Evolutionary conservation across 2,113 vertebrate genomes (phyloP).

Genomic region (Dinomys branickii): DNA sequence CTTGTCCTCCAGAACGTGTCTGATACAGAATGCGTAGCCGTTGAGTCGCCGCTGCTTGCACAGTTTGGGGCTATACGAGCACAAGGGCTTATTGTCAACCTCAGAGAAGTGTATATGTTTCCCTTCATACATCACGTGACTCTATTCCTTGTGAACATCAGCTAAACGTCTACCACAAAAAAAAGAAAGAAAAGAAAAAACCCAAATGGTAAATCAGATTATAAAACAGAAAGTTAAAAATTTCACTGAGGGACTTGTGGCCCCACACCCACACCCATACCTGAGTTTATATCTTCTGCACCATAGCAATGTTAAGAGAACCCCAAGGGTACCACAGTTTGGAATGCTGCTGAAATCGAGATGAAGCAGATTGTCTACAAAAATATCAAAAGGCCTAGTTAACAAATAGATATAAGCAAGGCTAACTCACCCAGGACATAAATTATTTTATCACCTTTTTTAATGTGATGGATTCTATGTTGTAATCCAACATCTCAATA

Average conservation of each 20-base stretch:
- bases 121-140: constrained; percentile 99
- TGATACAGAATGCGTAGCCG: constrained; percentile 99
- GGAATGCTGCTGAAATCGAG: constrained; percentile 86
- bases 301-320: constrained; percentile 87
- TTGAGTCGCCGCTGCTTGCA: constrained; percentile 99
- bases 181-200: constrained; percentile 77
- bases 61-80: constrained; percentile 99
- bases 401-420: constrained; percentile 70
- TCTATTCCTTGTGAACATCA: constrained; percentile 99
- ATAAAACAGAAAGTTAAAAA: constrained; percentile 54
- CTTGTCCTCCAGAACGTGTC: constrained; percentile 99
- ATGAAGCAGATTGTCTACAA: constrained; percentile 87
- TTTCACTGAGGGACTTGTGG: constrained; percentile 62
- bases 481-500: not conserved
- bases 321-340: constrained; percentile 84
- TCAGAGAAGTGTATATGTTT: constrained; percentile 99
- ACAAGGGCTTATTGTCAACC: constrained; percentile 99
- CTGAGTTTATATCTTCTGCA: constrained; percentile 91
- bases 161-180: constrained; percentile 90
- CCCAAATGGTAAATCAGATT: constrained; percentile 66
- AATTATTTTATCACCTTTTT: not conserved
- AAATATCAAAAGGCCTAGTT: constrained; percentile 82
- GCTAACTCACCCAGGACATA: constrained; percentile 37
- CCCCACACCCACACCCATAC: constrained; percentile 81
- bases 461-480: not conserved